Conservation (phyloP, 2,797 vertebrate genomes). For the Sebastes baramenuke region DNA sequence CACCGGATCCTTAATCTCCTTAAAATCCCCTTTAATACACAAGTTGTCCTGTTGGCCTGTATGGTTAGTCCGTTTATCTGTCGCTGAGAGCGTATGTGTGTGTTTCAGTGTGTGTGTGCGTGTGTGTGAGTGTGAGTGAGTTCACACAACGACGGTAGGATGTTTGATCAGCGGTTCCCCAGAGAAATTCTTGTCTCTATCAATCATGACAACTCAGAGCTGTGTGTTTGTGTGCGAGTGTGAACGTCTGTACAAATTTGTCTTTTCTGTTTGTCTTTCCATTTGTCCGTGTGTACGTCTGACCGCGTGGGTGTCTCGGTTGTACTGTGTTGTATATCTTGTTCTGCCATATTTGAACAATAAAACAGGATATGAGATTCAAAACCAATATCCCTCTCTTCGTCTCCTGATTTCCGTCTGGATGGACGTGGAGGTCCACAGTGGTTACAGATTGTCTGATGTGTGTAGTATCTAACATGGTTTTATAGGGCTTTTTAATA, state of each 20-base stretch:
- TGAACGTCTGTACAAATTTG: slow-evolving; percentile 28
- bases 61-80: slow-evolving; percentile 25
- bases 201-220: slow-evolving; percentile 36
- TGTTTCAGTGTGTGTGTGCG: not conserved
- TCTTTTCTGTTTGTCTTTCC: slow-evolving; percentile 54
- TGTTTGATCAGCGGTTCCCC: slow-evolving; percentile 55
- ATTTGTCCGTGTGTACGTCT: slow-evolving; percentile 26
- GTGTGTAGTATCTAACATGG: too few relatives aligned
- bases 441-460: not conserved
- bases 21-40: slow-evolving; percentile 77
- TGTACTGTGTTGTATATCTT: slow-evolving; percentile 65
- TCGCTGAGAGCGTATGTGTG: slow-evolving; percentile 16
- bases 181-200: slow-evolving; percentile 47
- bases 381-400: slow-evolving; percentile 57
- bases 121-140: not conserved
- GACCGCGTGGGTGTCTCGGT: slow-evolving; percentile 44
- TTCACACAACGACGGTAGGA: not conserved
- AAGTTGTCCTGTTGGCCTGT: slow-evolving; percentile 55
- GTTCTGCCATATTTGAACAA: slow-evolving; percentile 75
- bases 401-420: slow-evolving; percentile 25
- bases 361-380: slow-evolving; percentile 78
- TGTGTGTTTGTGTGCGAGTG: slow-evolving; percentile 12
- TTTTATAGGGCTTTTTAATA: not conserved
- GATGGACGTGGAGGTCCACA: not conserved
- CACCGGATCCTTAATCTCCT: slow-evolving; percentile 81